Percentiles rank a stretch among this genome's conserved stretches.
Conservation (phyloP, 2,888 invertebrate genomes). For the Cabera pusaria region DNA sequence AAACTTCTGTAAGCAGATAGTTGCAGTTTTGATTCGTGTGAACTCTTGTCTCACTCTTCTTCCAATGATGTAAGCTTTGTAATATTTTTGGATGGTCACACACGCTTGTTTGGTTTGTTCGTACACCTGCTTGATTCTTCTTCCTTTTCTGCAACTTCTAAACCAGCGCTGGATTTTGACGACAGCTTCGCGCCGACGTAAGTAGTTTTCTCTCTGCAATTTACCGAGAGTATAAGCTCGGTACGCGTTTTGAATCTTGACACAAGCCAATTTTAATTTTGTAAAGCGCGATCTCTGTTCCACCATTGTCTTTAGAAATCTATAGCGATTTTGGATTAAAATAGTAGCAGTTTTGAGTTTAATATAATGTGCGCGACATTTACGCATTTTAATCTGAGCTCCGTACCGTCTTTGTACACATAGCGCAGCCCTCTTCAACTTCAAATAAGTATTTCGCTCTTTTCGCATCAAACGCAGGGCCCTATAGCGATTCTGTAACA, state of each 20-base stretch:
- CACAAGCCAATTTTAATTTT: slow-evolving; percentile 48
- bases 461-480: slow-evolving; percentile 57
- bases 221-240: slow-evolving; percentile 55
- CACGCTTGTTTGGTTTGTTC: slow-evolving; percentile 55
- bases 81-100: slow-evolving; percentile 69
- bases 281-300: slow-evolving; percentile 46
- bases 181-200: slow-evolving; percentile 53
- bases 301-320: slow-evolving; percentile 61
- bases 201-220: slow-evolving; percentile 47
- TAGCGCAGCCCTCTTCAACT: slow-evolving; percentile 43
- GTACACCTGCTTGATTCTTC: slow-evolving; percentile 46
- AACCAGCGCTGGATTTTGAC: slow-evolving; percentile 75
- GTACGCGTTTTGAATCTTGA: slow-evolving; percentile 63
- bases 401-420: slow-evolving; percentile 61
- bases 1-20: slow-evolving; percentile 59
- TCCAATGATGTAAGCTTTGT: slow-evolving; percentile 54
- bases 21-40: slow-evolving; percentile 53
- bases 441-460: slow-evolving; percentile 42
- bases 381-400: slow-evolving; percentile 53
- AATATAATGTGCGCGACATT: slow-evolving; percentile 39
- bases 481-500: slow-evolving; percentile 64
- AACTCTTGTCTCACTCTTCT: slow-evolving; percentile 57
- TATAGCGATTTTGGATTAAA: slow-evolving; percentile 65
- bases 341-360: slow-evolving; percentile 51
- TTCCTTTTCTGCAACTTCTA: slow-evolving; percentile 49